Evolutionary conservation across 2,888 invertebrate species (phyloP).

Genomic region (Trisateles emortualis): DNA sequence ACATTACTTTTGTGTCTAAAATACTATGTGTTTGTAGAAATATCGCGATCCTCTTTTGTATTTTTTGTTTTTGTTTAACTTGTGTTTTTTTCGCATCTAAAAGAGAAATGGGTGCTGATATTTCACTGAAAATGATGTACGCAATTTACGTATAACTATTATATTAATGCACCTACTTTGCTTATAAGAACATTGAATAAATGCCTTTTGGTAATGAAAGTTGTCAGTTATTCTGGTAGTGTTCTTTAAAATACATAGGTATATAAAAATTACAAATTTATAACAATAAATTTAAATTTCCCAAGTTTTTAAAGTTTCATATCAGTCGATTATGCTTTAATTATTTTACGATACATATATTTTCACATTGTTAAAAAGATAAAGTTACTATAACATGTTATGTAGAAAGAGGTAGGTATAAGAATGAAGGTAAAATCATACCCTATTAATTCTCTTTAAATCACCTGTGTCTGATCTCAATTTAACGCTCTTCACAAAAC

Average conservation of each 20-base stretch:
- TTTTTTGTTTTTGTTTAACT: conserved; percentile 30
- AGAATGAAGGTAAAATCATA: background rate
- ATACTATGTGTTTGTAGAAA: conserved; percentile 47
- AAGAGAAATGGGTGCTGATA: conserved; percentile 8
- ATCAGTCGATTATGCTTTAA: too few species aligned
- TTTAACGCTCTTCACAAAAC: background rate
- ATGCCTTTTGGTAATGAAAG: too few species aligned
- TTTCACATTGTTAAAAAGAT: too few species aligned
- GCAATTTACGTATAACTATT: background rate
- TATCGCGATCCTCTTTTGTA: conserved; percentile 37
- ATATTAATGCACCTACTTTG: conserved; percentile 4
- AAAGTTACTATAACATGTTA: too few species aligned
- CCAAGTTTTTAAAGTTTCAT: too few species aligned
- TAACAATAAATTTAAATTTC: too few species aligned
- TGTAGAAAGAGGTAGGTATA: too few species aligned
- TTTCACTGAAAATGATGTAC: conserved; percentile 11
- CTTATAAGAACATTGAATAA: background rate
- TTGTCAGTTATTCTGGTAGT: too few species aligned
- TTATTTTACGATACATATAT: too few species aligned
- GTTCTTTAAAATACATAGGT: too few species aligned
- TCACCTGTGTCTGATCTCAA: background rate
- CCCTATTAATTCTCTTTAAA: background rate
- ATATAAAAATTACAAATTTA: too few species aligned
- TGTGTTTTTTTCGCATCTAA: conserved; percentile 2
- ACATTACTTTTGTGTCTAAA: conserved; percentile 55